These are phyloP conservation scores for Psittacula cyanocephala DNA, from an alignment of 2,113 vertebrate genomes.

Conservation along the genomic window DNA sequence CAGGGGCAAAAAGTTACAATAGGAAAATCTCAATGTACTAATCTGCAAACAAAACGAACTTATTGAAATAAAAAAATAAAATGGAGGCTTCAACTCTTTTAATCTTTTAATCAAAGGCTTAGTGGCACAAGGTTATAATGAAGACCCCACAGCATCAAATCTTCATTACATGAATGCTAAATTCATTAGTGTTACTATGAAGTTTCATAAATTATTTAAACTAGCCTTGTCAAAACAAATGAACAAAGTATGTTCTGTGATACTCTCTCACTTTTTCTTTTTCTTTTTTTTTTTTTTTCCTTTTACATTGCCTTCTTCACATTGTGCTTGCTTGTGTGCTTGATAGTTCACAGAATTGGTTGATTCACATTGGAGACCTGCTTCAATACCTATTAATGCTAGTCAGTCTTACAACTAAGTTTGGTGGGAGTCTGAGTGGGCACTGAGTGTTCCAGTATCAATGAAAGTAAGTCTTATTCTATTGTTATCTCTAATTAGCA, in stretches of 20 bases:
- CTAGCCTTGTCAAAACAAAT: conserved; percentile 50
- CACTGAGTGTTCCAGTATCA: background rate
- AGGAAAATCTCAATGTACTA: background rate
- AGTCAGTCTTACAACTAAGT: background rate
- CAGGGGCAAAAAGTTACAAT: background rate
- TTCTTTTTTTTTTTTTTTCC: no score
- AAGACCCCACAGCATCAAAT: conserved; percentile 37
- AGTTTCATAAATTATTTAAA: conserved; percentile 52
- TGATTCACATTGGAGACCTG: background rate
- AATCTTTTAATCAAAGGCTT: conserved; percentile 43
- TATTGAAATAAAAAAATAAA: conserved; percentile 35
- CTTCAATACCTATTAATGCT: background rate
- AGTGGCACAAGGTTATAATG: background rate
- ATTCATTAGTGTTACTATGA: conserved; percentile 43
- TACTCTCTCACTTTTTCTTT: background rate
- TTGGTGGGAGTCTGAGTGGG: background rate
- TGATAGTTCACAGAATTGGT: background rate
- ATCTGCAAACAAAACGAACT: conserved; percentile 29
- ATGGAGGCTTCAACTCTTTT: conserved; percentile 18
- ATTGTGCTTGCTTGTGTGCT: background rate
- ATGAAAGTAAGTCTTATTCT: conserved; percentile 4
- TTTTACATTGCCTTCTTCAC: background rate
- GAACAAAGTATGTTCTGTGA: background rate
- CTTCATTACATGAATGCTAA: conserved; percentile 23
- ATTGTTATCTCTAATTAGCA: background rate